Evolutionary conservation across 92 coral and sea anemone species (phyloP).

Genomic region (Porites evermanni): DNA sequence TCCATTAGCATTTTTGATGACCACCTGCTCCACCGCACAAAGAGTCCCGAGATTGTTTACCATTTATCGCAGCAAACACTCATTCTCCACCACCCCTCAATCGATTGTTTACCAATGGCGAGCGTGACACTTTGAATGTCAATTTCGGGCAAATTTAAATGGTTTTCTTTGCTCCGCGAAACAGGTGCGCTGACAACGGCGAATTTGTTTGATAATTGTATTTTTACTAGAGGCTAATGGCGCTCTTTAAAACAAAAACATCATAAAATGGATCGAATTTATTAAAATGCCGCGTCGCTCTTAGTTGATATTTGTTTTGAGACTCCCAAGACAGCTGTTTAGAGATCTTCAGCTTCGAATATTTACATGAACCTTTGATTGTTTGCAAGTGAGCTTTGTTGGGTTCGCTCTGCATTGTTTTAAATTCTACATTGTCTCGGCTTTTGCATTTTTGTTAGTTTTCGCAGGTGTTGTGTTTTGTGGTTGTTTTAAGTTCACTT

Average conservation of each 20-base stretch:
- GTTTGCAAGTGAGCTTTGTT: slow-evolving; percentile 11
- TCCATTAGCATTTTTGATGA: slow-evolving; percentile 80
- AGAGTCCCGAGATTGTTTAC: slow-evolving; percentile 82
- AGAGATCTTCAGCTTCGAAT: slow-evolving; percentile 26
- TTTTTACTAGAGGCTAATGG: slow-evolving; percentile 45
- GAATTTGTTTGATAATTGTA: slow-evolving; percentile 21
- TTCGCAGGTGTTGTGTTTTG: slow-evolving; percentile 54
- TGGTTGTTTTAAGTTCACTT: slow-evolving; percentile 15
- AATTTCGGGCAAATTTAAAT: slow-evolving; percentile 45
- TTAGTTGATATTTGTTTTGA: slow-evolving; percentile 20
- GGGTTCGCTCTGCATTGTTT: background rate
- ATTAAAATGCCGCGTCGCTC: slow-evolving; percentile 16
- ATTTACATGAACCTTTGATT: slow-evolving; percentile 9
- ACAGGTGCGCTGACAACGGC: slow-evolving; percentile 44
- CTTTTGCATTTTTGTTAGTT: slow-evolving; percentile 7
- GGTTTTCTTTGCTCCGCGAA: slow-evolving; percentile 26
- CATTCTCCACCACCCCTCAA: slow-evolving; percentile 65
- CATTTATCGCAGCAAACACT: slow-evolving; percentile 71
- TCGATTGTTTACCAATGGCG: slow-evolving; percentile 63
- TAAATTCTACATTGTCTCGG: background rate
- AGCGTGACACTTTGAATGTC: slow-evolving; percentile 61
- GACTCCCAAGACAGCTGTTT: slow-evolving; percentile 29
- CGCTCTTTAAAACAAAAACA: slow-evolving; percentile 40
- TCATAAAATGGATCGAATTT: slow-evolving; percentile 37
- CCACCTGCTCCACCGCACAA: slow-evolving; percentile 86